Conservation (phyloP, 2,113 vertebrate genomes). For the Illadopsis cleaveri region DNA sequence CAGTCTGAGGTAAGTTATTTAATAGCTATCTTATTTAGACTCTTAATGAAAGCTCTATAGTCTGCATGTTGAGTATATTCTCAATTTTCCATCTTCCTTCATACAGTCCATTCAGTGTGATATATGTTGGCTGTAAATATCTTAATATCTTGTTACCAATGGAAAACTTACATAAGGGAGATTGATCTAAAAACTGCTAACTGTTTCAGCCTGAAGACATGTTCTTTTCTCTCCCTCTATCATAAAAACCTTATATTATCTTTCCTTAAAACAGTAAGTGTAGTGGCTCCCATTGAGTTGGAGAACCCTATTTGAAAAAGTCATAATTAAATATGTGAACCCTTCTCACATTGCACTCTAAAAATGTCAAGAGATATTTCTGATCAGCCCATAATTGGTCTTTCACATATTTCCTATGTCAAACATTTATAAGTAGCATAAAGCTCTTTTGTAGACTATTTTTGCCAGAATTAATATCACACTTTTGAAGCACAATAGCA, state of each 20-base stretch:
- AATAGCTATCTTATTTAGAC: neutral
- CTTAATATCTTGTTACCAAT: neutral
- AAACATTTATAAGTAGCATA: neutral
- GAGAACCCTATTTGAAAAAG: neutral
- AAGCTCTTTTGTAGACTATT: neutral
- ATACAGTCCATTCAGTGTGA: neutral
- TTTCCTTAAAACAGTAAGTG: neutral
- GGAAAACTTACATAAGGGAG: neutral
- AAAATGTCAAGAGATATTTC: conserved; percentile 49
- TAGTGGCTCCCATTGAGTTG: neutral
- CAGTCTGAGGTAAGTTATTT: neutral
- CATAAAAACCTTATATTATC: neutral
- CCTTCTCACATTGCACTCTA: neutral
- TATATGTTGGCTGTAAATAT: conserved; percentile 27
- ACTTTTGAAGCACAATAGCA: neutral
- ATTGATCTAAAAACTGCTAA: conserved; percentile 14
- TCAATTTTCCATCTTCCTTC: neutral
- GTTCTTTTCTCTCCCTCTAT: neutral
- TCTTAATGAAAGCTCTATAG: neutral
- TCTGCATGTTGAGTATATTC: neutral
- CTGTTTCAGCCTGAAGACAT: neutral
- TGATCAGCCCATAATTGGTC: conserved; percentile 12
- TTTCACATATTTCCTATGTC: conserved; percentile 2
- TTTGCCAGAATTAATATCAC: neutral
- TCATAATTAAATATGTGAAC: conserved; percentile 21